phyloP scores from a whole-genome alignment of 2,113 vertebrate genomes.

The Prochilodus magdalenae region DNA sequence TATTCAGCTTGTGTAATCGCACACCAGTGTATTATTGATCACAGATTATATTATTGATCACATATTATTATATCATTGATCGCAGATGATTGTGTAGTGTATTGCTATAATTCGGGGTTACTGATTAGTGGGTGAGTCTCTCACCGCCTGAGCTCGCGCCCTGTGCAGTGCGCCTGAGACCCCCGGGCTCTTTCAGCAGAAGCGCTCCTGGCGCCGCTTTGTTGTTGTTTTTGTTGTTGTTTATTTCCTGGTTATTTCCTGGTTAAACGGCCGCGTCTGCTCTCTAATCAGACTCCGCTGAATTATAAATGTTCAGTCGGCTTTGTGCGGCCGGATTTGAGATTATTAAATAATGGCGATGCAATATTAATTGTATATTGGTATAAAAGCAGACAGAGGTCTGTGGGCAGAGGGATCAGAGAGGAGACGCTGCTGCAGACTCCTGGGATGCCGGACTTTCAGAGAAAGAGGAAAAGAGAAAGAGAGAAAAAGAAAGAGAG shows the following conservation, averaged over 20 bases:
- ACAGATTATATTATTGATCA: no score
- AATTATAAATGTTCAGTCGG: conserved; percentile 88
- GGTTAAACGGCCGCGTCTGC: conserved; percentile 52
- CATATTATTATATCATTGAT: no score
- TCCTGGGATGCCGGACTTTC: conserved; percentile 47
- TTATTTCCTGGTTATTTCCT: no score
- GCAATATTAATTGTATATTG: conserved; percentile 86
- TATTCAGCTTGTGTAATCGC: no score
- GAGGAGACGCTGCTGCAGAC: conserved; percentile 57
- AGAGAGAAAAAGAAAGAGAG: conserved; percentile 10
- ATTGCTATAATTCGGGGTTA: not conserved
- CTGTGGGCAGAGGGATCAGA: conserved; percentile 64
- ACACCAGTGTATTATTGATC: no score
- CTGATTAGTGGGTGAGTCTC: not conserved
- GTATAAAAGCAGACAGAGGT: conserved; percentile 78
- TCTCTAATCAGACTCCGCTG: conserved; percentile 79
- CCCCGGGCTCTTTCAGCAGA: not conserved
- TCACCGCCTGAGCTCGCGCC: conserved; percentile 68
- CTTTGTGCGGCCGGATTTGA: conserved; percentile 82
- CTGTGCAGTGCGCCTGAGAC: no score
- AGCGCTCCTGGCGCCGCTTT: not conserved
- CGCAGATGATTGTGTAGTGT: no score
- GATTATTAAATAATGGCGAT: conserved; percentile 87
- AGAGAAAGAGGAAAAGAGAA: no score
- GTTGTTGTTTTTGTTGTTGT: no score